These are phyloP conservation scores for Papilio demoleus DNA, from an alignment of 2,888 invertebrate species.

Conservation along the genomic window DNA sequence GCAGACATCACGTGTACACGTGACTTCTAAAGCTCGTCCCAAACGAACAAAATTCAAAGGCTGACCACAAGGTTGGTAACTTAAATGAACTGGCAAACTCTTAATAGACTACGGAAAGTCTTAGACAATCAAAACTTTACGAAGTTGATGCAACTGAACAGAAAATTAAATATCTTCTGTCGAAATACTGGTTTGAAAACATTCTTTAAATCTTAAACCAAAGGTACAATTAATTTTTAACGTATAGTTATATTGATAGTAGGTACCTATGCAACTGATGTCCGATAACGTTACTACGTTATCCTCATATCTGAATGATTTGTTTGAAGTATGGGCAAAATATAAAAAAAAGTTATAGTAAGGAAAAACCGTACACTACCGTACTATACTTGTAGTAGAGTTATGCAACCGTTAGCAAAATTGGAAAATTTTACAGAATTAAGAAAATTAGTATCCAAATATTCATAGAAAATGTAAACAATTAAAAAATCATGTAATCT, in stretches of 20 bases:
- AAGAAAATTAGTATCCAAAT: neutral
- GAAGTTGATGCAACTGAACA: neutral
- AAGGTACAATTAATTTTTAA: neutral
- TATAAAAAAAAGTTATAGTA: neutral
- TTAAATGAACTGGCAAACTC: constrained; percentile 11
- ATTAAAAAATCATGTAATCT: too few relatives aligned
- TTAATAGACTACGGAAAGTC: neutral
- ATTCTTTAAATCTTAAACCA: neutral
- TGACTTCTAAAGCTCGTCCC: neutral
- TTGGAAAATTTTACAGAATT: neutral
- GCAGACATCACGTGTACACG: neutral
- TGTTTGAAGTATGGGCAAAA: neutral
- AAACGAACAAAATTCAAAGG: constrained; percentile 11
- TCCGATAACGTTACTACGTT: neutral
- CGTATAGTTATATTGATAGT: too few relatives aligned
- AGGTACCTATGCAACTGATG: too few relatives aligned
- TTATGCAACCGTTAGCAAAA: constrained; percentile 12
- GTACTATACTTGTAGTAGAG: neutral
- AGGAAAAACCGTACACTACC: neutral
- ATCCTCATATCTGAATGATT: neutral
- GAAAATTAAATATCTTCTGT: neutral
- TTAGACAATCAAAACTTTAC: neutral
- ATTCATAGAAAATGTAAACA: neutral
- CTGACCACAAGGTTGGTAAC: constrained; percentile 14
- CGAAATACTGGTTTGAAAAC: neutral